Evolutionary conservation across 2,797 vertebrate species (phyloP), one percentile per base, ranked within the genome.

Genomic region (Microtus agrestis): DNA sequence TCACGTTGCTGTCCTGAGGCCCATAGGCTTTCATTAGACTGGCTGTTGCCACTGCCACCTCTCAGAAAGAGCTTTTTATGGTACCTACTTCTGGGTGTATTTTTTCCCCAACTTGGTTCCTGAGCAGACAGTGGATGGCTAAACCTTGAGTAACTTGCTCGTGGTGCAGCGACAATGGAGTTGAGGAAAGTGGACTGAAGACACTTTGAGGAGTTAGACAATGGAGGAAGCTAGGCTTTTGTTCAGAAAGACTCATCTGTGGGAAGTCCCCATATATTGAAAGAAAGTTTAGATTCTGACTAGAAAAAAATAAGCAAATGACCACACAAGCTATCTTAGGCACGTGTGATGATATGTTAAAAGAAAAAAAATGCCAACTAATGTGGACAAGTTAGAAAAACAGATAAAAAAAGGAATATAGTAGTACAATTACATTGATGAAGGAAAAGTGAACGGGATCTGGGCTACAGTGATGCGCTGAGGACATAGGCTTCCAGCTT

Each of bases 371-470:
- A 77, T 54, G 14, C 40, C 88, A 65, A 69, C 48, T 93, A 71
- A 89, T 80, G 59, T 71, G 37, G 59, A 69, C 51, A 79, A 84
- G 67, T 86, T 80, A 25, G 51, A 88, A 96, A 90, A 93, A 31
- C 27, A 40, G 81, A 40, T 46, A 46, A 86, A 37, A 17, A 10
- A 74, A 91, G 81, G 43, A 40, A 13, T 43, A 31, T 37, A 54
- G 19, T 29, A 17, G 3, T 54, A 1, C 1, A 59, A 56, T 31
- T 63, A 23, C 19, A 59, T 19, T 59, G 19, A 8, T 4, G 43
- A 93, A 34, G 11, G 40, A 27, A 81, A 86, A 11, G 43, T 81
- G 61, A 76, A 25, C 6, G 4, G 19, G 31, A 31, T 37, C 69
- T 46, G 67, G 34, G 80, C 82, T 81, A 43, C 69, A 23, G 61